phyloP scores from a whole-genome alignment of 2,888 invertebrate genomes.

The Diaprepes abbreviatus region DNA sequence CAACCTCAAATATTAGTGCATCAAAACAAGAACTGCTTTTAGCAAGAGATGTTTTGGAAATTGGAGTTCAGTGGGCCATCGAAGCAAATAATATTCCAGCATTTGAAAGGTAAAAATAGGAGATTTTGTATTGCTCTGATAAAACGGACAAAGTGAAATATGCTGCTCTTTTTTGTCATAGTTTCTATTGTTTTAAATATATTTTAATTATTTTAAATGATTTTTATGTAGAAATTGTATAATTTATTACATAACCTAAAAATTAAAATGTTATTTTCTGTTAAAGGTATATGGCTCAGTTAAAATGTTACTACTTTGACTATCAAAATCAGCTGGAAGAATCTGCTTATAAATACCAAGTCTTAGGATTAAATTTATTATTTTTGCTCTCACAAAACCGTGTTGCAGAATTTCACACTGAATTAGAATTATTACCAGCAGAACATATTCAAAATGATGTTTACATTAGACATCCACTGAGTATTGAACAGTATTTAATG shows the following conservation, averaged over 20 bases:
- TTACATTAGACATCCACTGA: slow-evolving; percentile 94
- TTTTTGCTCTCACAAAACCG: slow-evolving; percentile 95
- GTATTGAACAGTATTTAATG: slow-evolving; percentile 98
- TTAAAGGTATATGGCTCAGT: slow-evolving; percentile 87
- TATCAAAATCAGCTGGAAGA: slow-evolving; percentile 86
- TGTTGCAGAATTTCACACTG: slow-evolving; percentile 98
- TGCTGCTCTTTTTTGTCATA: too few species aligned
- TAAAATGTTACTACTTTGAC: slow-evolving; percentile 98
- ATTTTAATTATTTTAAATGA: too few species aligned
- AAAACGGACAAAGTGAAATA: too few species aligned
- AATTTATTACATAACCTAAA: background rate
- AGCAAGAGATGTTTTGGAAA: slow-evolving; percentile 93
- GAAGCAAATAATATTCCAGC: slow-evolving; percentile 92
- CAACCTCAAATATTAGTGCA: slow-evolving; percentile 82
- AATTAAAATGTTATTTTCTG: too few species aligned
- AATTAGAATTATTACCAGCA: slow-evolving; percentile 92
- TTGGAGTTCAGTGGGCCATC: slow-evolving; percentile 96
- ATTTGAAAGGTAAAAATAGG: slow-evolving; percentile 82
- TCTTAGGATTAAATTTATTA: slow-evolving; percentile 93
- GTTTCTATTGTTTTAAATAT: too few species aligned
- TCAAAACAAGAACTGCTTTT: slow-evolving; percentile 86
- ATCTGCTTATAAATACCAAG: slow-evolving; percentile 93
- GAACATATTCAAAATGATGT: slow-evolving; percentile 93
- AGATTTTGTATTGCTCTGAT: too few species aligned
- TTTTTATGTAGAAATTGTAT: too few species aligned